Conservation (phyloP, 2,888 invertebrate species). For the Chaetogeoica ovagalla region DNA sequence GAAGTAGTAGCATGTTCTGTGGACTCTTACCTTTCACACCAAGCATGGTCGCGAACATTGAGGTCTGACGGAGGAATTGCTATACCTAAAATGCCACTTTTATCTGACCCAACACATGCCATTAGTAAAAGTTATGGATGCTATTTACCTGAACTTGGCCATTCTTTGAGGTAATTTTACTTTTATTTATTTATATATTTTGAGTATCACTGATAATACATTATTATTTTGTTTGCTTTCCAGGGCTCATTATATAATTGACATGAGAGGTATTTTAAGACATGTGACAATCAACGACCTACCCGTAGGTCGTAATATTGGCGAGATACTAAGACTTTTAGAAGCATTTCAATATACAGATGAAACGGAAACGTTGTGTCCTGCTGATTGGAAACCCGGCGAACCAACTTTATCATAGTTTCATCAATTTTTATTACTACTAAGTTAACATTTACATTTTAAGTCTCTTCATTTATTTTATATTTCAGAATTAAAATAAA, state of each 20-base stretch:
- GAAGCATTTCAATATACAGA: conserved; percentile 95
- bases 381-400: conserved; percentile 93
- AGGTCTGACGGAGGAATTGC: conserved; percentile 89
- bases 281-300: conserved; percentile 97
- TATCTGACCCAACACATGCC: conserved; percentile 87
- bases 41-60: conserved; percentile 90
- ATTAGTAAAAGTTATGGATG: conserved; percentile 94
- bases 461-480: neutral
- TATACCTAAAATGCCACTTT: conserved; percentile 80
- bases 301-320: conserved; percentile 88
- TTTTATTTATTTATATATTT: neutral
- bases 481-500: neutral
- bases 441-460: conserved; percentile 16
- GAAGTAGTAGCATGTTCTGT: conserved; percentile 89
- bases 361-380: conserved; percentile 90
- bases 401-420: conserved; percentile 57
- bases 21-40: conserved; percentile 87
- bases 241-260: conserved; percentile 90
- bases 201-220: neutral
- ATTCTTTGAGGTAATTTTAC: conserved; percentile 70
- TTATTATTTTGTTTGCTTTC: conserved; percentile 54
- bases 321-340: conserved; percentile 88
- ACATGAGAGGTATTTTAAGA: conserved; percentile 80
- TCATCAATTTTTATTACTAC: conserved; percentile 8
- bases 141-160: conserved; percentile 86